Evolutionary conservation across 2,113 vertebrate genomes (phyloP).

Genomic region (Colius striatus): DNA sequence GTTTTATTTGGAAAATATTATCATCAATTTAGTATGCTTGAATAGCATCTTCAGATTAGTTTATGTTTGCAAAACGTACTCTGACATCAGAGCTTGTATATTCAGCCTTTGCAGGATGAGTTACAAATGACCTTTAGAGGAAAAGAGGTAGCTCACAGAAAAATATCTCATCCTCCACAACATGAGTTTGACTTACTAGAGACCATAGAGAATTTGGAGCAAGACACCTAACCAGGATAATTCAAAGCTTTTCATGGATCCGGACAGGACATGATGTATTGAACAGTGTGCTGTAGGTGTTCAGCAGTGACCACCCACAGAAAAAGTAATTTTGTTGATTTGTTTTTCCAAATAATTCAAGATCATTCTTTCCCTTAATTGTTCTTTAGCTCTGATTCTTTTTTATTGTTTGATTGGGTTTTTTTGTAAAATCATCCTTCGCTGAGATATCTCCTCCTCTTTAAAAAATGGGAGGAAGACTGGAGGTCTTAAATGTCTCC

Average conservation of each 20-base stretch:
- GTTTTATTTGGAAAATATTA: slow-evolving; percentile 41
- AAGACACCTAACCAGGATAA: not conserved
- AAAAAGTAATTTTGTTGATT: not conserved
- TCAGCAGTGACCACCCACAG: not conserved
- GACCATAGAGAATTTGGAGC: not conserved
- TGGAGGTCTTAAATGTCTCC: not conserved
- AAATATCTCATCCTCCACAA: not conserved
- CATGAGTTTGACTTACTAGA: not conserved
- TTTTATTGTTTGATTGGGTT: not conserved
- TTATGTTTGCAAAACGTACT: slow-evolving; percentile 13
- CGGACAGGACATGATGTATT: not conserved
- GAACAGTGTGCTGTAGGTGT: not conserved
- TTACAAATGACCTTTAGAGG: not conserved
- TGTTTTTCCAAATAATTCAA: not conserved
- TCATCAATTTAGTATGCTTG: not conserved
- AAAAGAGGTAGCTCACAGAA: not conserved
- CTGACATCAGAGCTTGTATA: slow-evolving; percentile 2
- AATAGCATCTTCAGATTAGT: not conserved
- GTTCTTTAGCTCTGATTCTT: not conserved
- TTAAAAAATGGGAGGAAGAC: not conserved
- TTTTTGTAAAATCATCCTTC: not conserved
- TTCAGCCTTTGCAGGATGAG: not conserved
- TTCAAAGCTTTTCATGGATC: not conserved
- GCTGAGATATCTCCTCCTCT: not conserved
- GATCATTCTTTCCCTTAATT: not conserved